A percentile compares a stretch with the other conserved stretches of the same genome.
phyloP scores from a whole-genome alignment of 1,140 invertebrate genomes.

The Anthonomus grandis region DNA sequence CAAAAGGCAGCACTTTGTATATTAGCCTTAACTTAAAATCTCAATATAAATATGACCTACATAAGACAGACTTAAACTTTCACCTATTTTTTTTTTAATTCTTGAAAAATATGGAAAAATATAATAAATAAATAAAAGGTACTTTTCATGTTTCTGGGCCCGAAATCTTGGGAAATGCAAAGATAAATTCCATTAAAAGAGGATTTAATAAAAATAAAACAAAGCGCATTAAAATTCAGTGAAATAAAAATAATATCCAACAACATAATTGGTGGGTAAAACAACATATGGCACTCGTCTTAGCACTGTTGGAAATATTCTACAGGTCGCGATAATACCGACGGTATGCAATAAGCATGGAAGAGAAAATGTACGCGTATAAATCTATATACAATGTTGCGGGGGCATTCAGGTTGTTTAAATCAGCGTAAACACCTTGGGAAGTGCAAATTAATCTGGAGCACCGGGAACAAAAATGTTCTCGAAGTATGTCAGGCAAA shows the following conservation, averaged over 20 bases:
- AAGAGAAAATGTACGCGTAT: constrained; percentile 22
- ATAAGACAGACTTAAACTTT: no score
- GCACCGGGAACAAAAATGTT: constrained; percentile 26
- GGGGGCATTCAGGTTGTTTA: constrained; percentile 22
- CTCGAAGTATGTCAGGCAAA: constrained; percentile 25
- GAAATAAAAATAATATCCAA: constrained; percentile 5
- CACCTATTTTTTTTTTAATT: no score
- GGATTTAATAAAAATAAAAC: no score
- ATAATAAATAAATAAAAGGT: no score
- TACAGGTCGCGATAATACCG: constrained; percentile 17
- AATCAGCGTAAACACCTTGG: constrained; percentile 27
- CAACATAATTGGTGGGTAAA: constrained; percentile 13
- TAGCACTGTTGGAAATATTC: constrained; percentile 7
- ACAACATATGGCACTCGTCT: neutral
- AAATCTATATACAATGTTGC: constrained; percentile 24
- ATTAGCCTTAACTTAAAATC: no score
- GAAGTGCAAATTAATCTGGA: constrained; percentile 28
- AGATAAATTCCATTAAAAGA: no score
- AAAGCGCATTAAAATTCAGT: no score
- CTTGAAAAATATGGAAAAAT: no score
- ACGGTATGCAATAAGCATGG: constrained; percentile 13
- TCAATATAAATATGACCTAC: no score
- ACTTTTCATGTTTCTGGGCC: no score
- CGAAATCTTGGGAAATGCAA: no score
- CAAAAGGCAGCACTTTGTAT: no score